Conservation (phyloP, 2,113 vertebrate species). For the Colinus virginianus region DNA sequence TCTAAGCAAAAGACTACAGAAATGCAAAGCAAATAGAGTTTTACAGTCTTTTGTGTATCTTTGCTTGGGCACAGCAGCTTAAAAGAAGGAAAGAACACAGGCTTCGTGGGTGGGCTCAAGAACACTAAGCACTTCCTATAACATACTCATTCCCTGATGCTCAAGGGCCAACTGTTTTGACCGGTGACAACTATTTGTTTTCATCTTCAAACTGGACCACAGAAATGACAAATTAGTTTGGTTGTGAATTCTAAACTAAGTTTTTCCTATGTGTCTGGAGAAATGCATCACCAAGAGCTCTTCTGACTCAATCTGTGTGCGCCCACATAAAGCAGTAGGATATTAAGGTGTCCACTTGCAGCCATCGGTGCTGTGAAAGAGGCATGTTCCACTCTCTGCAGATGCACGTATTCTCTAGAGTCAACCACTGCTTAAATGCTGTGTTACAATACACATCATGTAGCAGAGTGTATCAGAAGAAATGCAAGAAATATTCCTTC, state of each 20-base stretch:
- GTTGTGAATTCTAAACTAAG: neutral
- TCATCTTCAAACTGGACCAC: neutral
- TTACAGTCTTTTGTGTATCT: neutral
- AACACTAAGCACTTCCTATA: neutral
- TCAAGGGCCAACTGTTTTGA: neutral
- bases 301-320: neutral
- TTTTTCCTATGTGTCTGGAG: neutral
- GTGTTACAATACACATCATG: neutral
- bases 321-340: neutral
- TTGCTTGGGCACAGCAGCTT: neutral
- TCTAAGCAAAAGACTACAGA: neutral
- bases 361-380: neutral
- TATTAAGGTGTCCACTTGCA: neutral
- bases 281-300: neutral
- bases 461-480: neutral
- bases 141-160: accelerated
- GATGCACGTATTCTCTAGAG: neutral
- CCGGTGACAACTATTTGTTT: neutral
- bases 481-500: neutral
- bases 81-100: neutral
- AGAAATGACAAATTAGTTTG: neutral
- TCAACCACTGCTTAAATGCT: neutral
- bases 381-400: neutral
- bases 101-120: neutral
- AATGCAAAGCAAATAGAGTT: neutral